These are phyloP conservation scores for Psophia crepitans DNA, from an alignment of 2,113 vertebrate species.

Conservation along the genomic window DNA sequence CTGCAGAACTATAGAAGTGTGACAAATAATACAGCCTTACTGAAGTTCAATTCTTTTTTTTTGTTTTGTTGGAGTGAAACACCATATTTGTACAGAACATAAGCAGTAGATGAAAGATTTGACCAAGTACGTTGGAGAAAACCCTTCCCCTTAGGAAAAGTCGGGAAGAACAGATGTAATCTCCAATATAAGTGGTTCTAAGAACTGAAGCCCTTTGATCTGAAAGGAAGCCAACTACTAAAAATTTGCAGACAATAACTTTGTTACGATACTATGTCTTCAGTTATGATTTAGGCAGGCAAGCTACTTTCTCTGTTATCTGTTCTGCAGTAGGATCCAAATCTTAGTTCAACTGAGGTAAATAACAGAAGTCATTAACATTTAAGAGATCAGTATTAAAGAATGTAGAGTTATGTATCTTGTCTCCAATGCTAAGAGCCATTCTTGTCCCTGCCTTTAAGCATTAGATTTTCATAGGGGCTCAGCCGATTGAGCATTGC, in stretches of 20 bases:
- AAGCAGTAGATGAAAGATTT: not conserved
- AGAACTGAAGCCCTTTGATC: not conserved
- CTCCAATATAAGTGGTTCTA: not conserved
- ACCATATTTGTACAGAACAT: not conserved
- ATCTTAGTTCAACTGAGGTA: not conserved
- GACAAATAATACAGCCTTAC: not conserved
- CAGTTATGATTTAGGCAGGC: not conserved
- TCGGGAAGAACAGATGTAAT: not conserved
- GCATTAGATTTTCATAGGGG: not conserved
- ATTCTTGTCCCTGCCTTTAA: not conserved
- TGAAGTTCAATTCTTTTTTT: not conserved
- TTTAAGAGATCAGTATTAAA: not conserved
- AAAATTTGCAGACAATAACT: not conserved
- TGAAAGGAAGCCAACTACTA: not conserved
- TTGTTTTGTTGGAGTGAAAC: not conserved
- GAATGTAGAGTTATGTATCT: not conserved
- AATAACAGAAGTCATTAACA: not conserved
- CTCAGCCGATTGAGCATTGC: not conserved
- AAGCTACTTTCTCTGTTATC: not conserved
- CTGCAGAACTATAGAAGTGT: not conserved
- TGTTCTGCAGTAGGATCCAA: not conserved
- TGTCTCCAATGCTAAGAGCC: not conserved
- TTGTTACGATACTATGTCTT: not conserved
- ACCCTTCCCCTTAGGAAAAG: not conserved
- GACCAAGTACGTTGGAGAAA: not conserved